Conservation (phyloP, 2,113 vertebrate species). For the Monarcha castaneiventris region DNA sequence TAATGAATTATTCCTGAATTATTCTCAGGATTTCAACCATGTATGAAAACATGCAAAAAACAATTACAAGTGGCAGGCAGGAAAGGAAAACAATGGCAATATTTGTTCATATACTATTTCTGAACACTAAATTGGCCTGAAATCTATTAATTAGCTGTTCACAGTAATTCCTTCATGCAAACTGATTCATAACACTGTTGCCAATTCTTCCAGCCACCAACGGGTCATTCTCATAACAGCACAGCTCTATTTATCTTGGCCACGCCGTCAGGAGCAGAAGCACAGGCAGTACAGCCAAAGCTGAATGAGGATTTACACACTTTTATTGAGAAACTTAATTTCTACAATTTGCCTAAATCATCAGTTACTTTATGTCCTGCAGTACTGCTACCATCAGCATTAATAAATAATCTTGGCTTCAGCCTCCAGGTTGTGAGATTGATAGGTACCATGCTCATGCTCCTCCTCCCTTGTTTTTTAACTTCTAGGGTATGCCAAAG, state of each 20-base stretch:
- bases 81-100: background rate
- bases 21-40: background rate
- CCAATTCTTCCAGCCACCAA: conserved; percentile 14
- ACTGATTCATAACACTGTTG: background rate
- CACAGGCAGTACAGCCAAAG: background rate
- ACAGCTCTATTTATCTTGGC: conserved; percentile 11
- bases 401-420: background rate
- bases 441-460: background rate
- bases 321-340: background rate
- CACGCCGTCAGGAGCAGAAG: background rate
- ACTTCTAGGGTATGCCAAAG: background rate
- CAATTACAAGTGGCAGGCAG: background rate
- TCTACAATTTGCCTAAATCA: background rate
- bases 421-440: background rate
- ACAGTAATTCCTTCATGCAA: conserved; percentile 9
- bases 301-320: background rate
- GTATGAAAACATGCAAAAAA: background rate
- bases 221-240: background rate
- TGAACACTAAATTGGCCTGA: background rate
- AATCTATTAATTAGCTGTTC: conserved; percentile 17
- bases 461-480: background rate
- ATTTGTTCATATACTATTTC: background rate
- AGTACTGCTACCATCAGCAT: background rate
- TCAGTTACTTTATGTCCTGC: background rate
- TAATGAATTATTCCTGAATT: background rate